Conservation (phyloP, 2,797 vertebrate species). For the Stomatorhinus walkeri region DNA sequence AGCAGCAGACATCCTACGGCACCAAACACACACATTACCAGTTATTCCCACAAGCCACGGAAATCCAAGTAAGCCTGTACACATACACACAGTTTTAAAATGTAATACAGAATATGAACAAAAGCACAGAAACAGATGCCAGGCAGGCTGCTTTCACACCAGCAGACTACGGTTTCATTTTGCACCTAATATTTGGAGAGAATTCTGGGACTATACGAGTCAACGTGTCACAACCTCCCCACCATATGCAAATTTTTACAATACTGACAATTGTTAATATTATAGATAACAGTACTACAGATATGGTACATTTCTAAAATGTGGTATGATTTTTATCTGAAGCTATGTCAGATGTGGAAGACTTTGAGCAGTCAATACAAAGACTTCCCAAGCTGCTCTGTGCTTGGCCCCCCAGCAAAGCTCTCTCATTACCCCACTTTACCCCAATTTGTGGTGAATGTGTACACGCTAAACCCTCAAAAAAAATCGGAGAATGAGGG, state of each 20-base stretch:
- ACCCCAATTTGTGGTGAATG: neutral
- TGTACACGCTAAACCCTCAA: neutral
- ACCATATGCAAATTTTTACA: neutral
- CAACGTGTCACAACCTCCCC: neutral
- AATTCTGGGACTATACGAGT: neutral
- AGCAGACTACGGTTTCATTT: neutral
- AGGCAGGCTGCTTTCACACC: neutral
- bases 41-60: neutral
- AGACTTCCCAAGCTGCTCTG: neutral
- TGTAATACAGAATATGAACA: neutral
- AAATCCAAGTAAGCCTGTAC: neutral
- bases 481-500: neutral
- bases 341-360: neutral
- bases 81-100: neutral
- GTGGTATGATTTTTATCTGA: neutral
- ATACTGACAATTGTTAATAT: neutral
- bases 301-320: neutral
- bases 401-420: neutral
- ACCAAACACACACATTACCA: neutral
- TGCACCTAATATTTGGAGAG: neutral
- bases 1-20: neutral
- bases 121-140: neutral
- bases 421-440: neutral
- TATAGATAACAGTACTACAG: neutral
- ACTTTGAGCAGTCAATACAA: neutral